Evolutionary conservation across 2,888 invertebrate species (phyloP).

Genomic region (Drosophila atripex): DNA sequence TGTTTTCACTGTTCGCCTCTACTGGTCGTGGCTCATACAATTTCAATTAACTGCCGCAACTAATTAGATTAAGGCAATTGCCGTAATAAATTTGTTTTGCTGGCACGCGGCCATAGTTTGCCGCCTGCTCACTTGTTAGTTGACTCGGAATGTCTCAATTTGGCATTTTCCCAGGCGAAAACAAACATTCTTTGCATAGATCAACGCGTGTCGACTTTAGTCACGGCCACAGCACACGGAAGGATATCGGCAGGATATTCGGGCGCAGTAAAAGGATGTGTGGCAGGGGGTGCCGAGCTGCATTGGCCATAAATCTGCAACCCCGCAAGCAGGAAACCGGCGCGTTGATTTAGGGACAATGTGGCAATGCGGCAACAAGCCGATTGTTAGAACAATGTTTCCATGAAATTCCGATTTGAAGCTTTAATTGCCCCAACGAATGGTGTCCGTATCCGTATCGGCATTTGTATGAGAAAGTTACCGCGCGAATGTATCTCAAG

Average conservation of each 20-base stretch:
- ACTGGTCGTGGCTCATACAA: slow-evolving; percentile 51
- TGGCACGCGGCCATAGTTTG: slow-evolving; percentile 61
- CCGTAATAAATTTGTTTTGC: slow-evolving; percentile 51
- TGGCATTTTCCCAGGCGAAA: slow-evolving; percentile 69
- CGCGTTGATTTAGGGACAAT: slow-evolving; percentile 82
- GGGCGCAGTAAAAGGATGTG: background rate
- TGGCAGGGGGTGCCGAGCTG: slow-evolving; percentile 30
- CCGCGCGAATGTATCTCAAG: slow-evolving; percentile 20
- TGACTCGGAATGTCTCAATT: slow-evolving; percentile 35
- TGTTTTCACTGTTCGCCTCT: background rate
- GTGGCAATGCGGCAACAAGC: slow-evolving; percentile 68
- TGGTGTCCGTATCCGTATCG: slow-evolving; percentile 6
- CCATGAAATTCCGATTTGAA: slow-evolving; percentile 52
- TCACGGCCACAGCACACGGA: slow-evolving; percentile 30
- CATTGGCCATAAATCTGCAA: slow-evolving; percentile 66
- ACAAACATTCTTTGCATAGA: slow-evolving; percentile 73
- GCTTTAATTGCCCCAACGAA: slow-evolving; percentile 62
- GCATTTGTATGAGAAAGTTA: slow-evolving; percentile 29
- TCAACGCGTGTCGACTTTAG: slow-evolving; percentile 63
- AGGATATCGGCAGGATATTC: background rate
- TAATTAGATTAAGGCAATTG: slow-evolving; percentile 70
- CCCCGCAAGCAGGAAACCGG: slow-evolving; percentile 54
- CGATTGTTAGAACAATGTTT: slow-evolving; percentile 8
- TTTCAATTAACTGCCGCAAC: slow-evolving; percentile 75
- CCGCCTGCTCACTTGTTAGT: slow-evolving; percentile 36